A percentile compares a stretch with the other conserved stretches of the same genome.
Conservation (phyloP, 2,888 invertebrate species). For the Troides aeacus region DNA sequence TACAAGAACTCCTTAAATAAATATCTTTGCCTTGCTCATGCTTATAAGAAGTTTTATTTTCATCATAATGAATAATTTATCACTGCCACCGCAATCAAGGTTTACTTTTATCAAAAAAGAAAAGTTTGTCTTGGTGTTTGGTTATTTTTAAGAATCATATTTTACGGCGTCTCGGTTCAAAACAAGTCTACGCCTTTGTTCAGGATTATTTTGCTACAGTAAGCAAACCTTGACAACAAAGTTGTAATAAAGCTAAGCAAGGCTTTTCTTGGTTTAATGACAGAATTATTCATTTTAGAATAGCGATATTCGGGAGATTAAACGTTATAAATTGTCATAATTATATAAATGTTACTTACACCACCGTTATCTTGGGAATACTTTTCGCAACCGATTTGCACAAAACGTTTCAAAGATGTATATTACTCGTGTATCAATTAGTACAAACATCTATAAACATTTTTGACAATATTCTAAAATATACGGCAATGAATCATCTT, state of each 20-base stretch:
- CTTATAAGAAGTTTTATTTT: conserved; percentile 9
- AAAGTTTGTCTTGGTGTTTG: conserved; percentile 21
- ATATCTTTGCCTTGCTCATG: not conserved
- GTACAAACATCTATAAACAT: too few species aligned
- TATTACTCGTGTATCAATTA: too few species aligned
- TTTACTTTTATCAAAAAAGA: conserved; percentile 23
- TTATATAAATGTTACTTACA: not conserved
- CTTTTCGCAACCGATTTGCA: not conserved
- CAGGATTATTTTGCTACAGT: conserved; percentile 16
- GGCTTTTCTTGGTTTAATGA: conserved; percentile 23
- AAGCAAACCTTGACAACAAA: conserved; percentile 21
- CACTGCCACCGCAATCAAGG: conserved; percentile 33
- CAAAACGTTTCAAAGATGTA: not conserved
- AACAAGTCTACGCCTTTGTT: conserved; percentile 26
- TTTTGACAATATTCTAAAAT: too few species aligned
- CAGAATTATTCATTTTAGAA: conserved; percentile 14
- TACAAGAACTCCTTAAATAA: not conserved
- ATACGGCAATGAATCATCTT: too few species aligned
- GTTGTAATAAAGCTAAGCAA: conserved; percentile 24
- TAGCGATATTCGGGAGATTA: conserved; percentile 5
- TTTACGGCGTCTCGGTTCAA: conserved; percentile 22
- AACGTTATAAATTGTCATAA: conserved; percentile 11
- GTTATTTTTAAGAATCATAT: conserved; percentile 23
- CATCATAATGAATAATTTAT: conserved; percentile 33
- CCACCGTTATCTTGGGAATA: not conserved